phyloP scores from a whole-genome alignment of 1,140 invertebrate species.

The Tetragonula clypearis region DNA sequence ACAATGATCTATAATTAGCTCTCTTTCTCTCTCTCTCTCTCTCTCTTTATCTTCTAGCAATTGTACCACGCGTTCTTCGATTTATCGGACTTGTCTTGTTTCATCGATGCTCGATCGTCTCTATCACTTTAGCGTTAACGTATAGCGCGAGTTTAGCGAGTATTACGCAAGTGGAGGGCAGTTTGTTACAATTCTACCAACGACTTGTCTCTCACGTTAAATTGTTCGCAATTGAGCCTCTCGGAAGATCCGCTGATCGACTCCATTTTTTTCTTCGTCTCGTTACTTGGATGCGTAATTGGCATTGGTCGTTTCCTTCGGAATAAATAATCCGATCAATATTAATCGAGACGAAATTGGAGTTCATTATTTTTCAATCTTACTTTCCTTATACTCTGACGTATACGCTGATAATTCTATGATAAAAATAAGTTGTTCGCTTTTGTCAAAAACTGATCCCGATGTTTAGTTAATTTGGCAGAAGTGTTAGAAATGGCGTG shows the following conservation, averaged over 20 bases:
- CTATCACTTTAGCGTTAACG: background rate
- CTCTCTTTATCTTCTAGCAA: background rate
- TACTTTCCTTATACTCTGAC: too few species aligned
- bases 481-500: too few species aligned
- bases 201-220: background rate
- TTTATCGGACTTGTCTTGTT: background rate
- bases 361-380: too few species aligned
- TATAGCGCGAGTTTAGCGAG: background rate
- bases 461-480: too few species aligned
- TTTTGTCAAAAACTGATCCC: too few species aligned
- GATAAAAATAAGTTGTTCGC: too few species aligned
- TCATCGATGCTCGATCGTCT: too few species aligned
- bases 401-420: too few species aligned
- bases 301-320: too few species aligned
- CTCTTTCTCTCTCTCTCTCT: too few species aligned
- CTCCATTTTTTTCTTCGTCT: background rate
- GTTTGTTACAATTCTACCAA: background rate
- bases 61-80: background rate
- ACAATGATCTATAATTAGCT: conserved; percentile 7
- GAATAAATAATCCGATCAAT: too few species aligned
- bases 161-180: background rate
- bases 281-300: background rate
- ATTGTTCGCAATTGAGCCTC: background rate
- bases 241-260: background rate
- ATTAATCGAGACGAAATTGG: too few species aligned